A percentile compares a stretch with the other conserved stretches of the same genome.
Conservation (phyloP, 2,888 invertebrate species). For the Lasioglossum calceatum region DNA sequence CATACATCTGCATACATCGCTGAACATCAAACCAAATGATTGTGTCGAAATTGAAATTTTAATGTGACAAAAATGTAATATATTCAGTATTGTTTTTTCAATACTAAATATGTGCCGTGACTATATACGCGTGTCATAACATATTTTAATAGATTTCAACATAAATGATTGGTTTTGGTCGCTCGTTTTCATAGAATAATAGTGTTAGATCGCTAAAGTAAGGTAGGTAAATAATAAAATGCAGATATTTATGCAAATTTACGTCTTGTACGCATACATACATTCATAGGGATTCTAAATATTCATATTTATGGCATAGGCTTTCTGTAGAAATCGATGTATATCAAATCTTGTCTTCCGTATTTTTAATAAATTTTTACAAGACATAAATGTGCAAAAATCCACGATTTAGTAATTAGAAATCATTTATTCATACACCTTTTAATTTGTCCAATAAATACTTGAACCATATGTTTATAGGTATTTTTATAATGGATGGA, state of each 20-base stretch:
- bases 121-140: neutral
- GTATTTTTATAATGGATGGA: conserved; percentile 11
- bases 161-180: neutral
- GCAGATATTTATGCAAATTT: neutral
- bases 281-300: neutral
- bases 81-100: neutral
- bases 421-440: neutral
- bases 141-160: neutral
- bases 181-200: neutral
- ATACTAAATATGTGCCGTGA: neutral
- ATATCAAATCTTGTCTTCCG: neutral
- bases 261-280: neutral
- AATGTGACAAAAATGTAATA: neutral
- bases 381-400: neutral
- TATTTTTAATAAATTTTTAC: neutral
- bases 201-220: neutral
- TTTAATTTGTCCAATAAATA: neutral
- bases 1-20: neutral
- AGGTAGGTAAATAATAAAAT: conserved; percentile 4
- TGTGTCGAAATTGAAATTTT: conserved; percentile 23
- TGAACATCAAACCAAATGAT: neutral
- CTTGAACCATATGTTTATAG: conserved; percentile 14
- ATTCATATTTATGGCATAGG: neutral
- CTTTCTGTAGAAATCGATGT: neutral
- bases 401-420: neutral